Evolutionary conservation across 2,888 invertebrate species (phyloP).

Genomic region (Heliconius ethilla): DNA sequence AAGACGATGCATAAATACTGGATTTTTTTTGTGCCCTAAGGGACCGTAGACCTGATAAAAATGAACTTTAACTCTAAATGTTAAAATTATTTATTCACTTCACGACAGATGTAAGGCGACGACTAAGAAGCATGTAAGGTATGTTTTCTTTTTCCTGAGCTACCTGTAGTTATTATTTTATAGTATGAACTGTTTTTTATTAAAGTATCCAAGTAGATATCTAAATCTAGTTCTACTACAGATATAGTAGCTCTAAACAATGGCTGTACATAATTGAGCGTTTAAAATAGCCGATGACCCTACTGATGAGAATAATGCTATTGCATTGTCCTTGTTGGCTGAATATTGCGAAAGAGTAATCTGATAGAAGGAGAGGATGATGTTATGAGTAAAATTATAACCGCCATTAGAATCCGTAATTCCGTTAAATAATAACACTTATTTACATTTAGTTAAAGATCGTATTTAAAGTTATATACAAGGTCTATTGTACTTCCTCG

Average conservation of each 20-base stretch:
- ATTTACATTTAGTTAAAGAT: conserved; percentile 31
- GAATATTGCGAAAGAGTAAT: conserved; percentile 49
- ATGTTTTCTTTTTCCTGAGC: background rate
- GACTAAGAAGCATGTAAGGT: no score
- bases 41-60: background rate
- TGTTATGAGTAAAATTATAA: conserved; percentile 46
- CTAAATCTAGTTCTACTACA: conserved; percentile 16
- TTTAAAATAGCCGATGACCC: conserved; percentile 39
- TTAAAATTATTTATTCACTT: background rate
- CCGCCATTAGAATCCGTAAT: background rate
- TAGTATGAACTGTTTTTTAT: no score
- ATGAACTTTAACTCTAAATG: background rate
- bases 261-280: conserved; percentile 30
- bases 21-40: no score
- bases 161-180: no score
- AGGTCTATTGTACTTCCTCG: conserved; percentile 50
- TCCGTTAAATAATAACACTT: conserved; percentile 33
- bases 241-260: conserved; percentile 34
- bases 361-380: conserved; percentile 54
- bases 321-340: conserved; percentile 44
- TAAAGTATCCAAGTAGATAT: background rate
- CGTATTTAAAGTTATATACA: conserved; percentile 29
- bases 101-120: no score
- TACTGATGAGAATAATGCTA: conserved; percentile 42
- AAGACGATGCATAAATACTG: no score